phyloP scores from a whole-genome alignment of 2,113 vertebrate genomes.

The Dipodomys merriami region DNA sequence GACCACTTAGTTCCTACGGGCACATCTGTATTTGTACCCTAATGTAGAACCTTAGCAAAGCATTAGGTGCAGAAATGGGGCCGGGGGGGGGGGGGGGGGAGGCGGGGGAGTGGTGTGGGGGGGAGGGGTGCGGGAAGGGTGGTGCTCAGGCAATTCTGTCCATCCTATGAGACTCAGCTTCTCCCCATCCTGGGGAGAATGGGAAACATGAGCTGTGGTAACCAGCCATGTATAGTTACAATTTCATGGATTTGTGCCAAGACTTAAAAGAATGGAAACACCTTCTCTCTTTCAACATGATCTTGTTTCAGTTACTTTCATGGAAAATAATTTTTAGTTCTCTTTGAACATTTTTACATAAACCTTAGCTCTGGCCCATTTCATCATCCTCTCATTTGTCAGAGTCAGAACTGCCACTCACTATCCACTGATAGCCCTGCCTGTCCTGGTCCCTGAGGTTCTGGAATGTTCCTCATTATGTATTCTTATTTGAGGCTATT shows the following conservation, averaged over 20 bases:
- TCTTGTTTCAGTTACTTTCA: neutral
- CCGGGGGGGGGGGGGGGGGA: too few species aligned
- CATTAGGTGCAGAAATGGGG: neutral
- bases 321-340: neutral
- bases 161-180: neutral
- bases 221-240: neutral
- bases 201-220: neutral
- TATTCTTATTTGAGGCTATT: neutral
- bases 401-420: too few species aligned
- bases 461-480: neutral
- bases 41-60: neutral
- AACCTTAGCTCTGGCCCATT: neutral
- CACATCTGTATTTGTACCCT: rapidly evolving
- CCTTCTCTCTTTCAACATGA: neutral
- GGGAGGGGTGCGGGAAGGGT: rapidly evolving
- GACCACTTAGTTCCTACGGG: neutral
- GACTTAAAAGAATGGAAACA: neutral
- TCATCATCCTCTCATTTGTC: neutral
- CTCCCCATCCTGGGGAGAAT: neutral
- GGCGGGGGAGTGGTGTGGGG: too few species aligned
- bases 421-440: neutral
- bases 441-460: neutral
- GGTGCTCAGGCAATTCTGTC: neutral
- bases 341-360: neutral
- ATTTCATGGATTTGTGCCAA: neutral